phyloP scores from a whole-genome alignment of 2,888 invertebrate species.

The Chouioia cunea region DNA sequence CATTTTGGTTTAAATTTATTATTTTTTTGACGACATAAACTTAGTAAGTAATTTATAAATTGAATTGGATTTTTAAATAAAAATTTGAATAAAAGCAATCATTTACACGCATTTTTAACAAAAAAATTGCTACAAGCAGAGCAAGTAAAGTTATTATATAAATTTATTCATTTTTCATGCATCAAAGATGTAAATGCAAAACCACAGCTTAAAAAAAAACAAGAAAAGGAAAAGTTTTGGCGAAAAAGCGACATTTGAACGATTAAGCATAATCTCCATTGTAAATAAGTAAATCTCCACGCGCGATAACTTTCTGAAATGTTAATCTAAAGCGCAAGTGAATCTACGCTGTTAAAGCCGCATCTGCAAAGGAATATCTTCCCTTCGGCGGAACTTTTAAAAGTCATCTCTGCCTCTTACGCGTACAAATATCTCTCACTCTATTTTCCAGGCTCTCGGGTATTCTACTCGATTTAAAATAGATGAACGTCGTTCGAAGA shows the following conservation, averaged over 20 bases:
- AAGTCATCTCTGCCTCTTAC: neutral
- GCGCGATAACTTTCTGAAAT: constrained; percentile 30
- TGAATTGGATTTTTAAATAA: too few species aligned
- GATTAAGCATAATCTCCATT: constrained; percentile 37
- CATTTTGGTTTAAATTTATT: too few species aligned
- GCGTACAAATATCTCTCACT: neutral
- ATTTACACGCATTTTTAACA: too few species aligned
- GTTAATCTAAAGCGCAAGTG: neutral
- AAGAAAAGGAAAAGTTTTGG: neutral
- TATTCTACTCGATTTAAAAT: constrained; percentile 32
- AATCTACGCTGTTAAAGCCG: neutral
- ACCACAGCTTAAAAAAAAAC: too few species aligned
- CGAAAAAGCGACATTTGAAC: constrained; percentile 1
- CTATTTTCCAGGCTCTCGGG: constrained; percentile 7
- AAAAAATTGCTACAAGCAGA: too few species aligned
- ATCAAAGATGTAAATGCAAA: too few species aligned
- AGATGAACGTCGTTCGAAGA: constrained; percentile 36
- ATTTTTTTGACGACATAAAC: too few species aligned
- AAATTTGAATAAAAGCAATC: too few species aligned
- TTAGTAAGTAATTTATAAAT: too few species aligned
- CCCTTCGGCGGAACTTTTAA: constrained; percentile 3
- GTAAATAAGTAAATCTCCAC: constrained; percentile 23
- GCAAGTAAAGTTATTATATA: too few species aligned
- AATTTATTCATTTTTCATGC: too few species aligned
- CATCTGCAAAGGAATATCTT: constrained; percentile 3